Base-by-base conservation (phyloP, 2,113 vertebrate species). In the Glaucidium brasilianum region DNA sequence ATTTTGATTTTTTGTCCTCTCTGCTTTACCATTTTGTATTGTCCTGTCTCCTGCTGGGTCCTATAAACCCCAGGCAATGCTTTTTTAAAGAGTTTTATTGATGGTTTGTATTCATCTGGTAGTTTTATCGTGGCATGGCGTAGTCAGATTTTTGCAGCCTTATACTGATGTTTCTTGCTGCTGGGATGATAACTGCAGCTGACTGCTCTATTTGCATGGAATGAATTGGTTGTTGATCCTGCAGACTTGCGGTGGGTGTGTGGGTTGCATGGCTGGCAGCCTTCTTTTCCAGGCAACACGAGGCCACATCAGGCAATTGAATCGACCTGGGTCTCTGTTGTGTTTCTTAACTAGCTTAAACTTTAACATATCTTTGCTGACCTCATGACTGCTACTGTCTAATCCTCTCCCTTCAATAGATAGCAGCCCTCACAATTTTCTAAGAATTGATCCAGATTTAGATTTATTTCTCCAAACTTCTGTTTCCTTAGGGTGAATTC, bases 181-280 rank as follows among this genome's bases (percentile, higher is more conserved):
- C 37, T 88, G 88, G 53, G 81, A 68, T 79, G 56, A 90, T 69
- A 74, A 55, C 13, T 76, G 85, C 90, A 88, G 78, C 71, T 85
- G 90, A 88, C 45, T 69, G 67, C 50, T 23, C 52, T 93, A 18
- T 86, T 83, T 92, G 82, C 53, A 74, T 71, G 71, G 67, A 47
- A 84, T 80, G 58, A 80, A 83, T 74, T 59, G n/a, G 50, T 30
- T 88, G 93, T 90, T 95, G 93, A 62, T 95, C 82, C 92, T 76
- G 74, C 87, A 94, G 87, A 30, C 75, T 52, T 1, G 0, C 0
- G 1, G 85, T 83, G 77, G 71, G 49, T 5, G 29, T 90, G 21
- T 67, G 50, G 71, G 53, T 50, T 76, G 69, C 12, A 4, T 1
- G 53, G 53, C 85, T 94, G 82, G 55, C 90, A 80, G 37, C 53